Percentiles rank a stretch among this genome's conserved stretches.
Conservation (phyloP, 2,888 invertebrate genomes). For the Plagiodera versicolora region DNA sequence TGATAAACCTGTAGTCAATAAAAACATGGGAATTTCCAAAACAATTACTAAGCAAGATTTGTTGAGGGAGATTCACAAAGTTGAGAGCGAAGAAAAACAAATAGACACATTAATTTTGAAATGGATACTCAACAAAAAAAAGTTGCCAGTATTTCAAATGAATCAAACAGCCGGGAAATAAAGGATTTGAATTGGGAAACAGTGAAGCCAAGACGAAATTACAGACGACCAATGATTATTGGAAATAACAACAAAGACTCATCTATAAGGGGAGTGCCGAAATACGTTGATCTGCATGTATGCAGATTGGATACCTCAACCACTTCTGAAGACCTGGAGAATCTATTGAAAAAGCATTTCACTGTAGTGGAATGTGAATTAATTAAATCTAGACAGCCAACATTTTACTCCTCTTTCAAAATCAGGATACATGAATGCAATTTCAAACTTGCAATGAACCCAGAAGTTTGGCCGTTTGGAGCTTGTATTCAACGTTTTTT, state of each 20-base stretch:
- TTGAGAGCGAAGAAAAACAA: background rate
- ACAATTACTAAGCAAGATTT: background rate
- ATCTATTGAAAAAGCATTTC: background rate
- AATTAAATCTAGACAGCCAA: conserved; percentile 1
- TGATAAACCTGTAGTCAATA: background rate
- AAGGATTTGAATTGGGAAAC: background rate
- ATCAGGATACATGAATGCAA: conserved; percentile 1
- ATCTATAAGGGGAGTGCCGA: background rate
- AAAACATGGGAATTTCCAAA: background rate
- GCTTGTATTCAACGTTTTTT: background rate
- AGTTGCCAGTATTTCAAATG: background rate
- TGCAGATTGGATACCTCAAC: background rate
- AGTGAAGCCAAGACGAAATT: background rate
- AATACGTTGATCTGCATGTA: conserved; percentile 6
- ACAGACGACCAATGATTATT: background rate
- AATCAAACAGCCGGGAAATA: background rate
- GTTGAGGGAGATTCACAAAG: background rate
- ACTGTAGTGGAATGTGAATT: background rate
- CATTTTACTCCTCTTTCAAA: conserved; percentile 7
- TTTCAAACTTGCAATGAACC: conserved; percentile 8
- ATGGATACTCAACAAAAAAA: background rate
- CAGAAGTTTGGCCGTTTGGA: conserved; percentile 2
- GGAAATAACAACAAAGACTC: conserved; percentile 4
- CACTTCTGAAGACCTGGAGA: conserved; percentile 3
- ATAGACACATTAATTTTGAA: background rate